Evolutionary conservation across 2,888 invertebrate genomes (phyloP).

Genomic region (Portevinia maculata): DNA sequence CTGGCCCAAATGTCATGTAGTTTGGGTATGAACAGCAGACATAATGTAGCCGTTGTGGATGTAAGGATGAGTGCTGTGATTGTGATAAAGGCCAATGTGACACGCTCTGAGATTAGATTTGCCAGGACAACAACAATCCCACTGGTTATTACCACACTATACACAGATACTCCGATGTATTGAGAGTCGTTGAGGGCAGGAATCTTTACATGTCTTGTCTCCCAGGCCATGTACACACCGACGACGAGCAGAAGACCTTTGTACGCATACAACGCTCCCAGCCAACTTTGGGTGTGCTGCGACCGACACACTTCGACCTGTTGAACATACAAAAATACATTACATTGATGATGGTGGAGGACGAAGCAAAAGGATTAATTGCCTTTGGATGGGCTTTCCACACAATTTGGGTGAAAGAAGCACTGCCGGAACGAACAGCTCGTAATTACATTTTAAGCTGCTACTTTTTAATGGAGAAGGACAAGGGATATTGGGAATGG

Average conservation of each 20-base stretch:
- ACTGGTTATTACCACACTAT: slow-evolving; percentile 94
- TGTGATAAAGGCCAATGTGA: slow-evolving; percentile 91
- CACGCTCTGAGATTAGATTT: slow-evolving; percentile 92
- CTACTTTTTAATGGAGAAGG: slow-evolving; percentile 4
- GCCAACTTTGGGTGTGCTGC: slow-evolving; percentile 93
- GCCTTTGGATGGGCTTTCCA: slow-evolving; percentile 31
- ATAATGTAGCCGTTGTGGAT: slow-evolving; percentile 93
- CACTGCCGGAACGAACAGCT: slow-evolving; percentile 54
- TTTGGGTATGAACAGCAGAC: slow-evolving; percentile 94
- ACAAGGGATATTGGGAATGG: not conserved
- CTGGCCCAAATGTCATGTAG: slow-evolving; percentile 88
- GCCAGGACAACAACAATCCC: slow-evolving; percentile 94
- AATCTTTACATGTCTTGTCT: slow-evolving; percentile 95
- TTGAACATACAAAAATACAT: slow-evolving; percentile 77
- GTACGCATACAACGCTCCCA: slow-evolving; percentile 94
- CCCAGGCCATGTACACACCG: slow-evolving; percentile 98
- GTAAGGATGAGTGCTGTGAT: slow-evolving; percentile 92
- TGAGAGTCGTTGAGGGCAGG: slow-evolving; percentile 96
- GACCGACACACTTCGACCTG: slow-evolving; percentile 95
- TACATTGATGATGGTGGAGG: slow-evolving; percentile 1
- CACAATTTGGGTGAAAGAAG: slow-evolving; percentile 17
- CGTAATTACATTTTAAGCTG: slow-evolving; percentile 71
- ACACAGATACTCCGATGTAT: slow-evolving; percentile 96
- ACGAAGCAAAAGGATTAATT: slow-evolving; percentile 52
- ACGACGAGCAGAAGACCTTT: slow-evolving; percentile 94